Conservation (phyloP, 2,797 vertebrate genomes). For the Melanotaenia nigrans region DNA sequence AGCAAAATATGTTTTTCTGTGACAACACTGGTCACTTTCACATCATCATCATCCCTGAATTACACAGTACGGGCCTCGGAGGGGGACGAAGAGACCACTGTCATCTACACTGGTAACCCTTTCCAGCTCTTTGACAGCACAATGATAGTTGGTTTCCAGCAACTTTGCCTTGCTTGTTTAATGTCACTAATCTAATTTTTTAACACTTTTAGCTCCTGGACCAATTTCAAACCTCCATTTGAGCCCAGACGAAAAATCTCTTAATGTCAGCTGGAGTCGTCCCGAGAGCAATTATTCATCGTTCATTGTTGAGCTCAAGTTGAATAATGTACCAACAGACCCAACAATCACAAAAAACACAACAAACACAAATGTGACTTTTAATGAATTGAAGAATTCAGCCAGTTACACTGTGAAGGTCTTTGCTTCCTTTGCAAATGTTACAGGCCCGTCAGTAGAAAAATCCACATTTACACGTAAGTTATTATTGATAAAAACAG, state of each 20-base stretch:
- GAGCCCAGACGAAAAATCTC: fast-evolving
- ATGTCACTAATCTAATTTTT: constrained; percentile 10
- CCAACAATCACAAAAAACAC: fast-evolving
- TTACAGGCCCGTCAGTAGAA: fast-evolving
- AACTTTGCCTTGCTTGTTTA: not conserved
- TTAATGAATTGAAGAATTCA: fast-evolving
- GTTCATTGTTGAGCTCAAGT: fast-evolving
- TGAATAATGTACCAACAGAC: fast-evolving
- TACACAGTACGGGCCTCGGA: not conserved
- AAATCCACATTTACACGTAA: constrained; percentile 44
- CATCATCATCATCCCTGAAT: too few species aligned
- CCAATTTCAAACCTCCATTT: constrained; percentile 11
- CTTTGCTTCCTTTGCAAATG: not conserved
- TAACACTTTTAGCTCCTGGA: constrained; percentile 52
- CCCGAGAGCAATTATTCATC: fast-evolving
- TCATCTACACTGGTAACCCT: constrained; percentile 46
- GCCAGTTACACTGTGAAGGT: constrained; percentile 50
- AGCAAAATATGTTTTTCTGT: constrained; percentile 18
- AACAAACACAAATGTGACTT: fast-evolving
- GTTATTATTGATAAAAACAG: constrained; percentile 32
- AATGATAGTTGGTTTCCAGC: not conserved
- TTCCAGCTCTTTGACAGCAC: not conserved
- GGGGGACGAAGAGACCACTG: not conserved
- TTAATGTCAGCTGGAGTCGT: not conserved
- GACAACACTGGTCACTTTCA: fast-evolving